These are phyloP conservation scores for Aphrocallistes beatrix DNA, from an alignment of 37 sponge, comb jelly and placozoan genomes.

Conservation along the genomic window DNA sequence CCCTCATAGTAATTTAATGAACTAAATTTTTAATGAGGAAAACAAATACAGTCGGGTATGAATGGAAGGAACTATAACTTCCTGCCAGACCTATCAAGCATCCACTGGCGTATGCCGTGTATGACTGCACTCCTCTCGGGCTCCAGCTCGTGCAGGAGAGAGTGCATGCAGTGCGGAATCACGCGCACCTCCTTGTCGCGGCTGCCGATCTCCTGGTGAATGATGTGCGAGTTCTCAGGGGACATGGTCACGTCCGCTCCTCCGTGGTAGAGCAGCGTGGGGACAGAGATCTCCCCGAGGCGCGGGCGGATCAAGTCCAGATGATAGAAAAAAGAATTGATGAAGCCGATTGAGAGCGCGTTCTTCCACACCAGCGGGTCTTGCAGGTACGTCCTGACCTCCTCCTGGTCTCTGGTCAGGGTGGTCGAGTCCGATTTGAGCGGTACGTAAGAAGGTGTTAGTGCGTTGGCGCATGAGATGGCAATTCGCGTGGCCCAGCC, in stretches of 20 bases:
- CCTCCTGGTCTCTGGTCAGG: neutral
- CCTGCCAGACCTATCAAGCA: neutral
- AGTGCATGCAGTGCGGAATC: neutral
- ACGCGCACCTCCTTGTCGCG: constrained; percentile 2
- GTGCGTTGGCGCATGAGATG: neutral
- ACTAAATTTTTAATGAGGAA: no score
- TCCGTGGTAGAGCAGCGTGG: neutral
- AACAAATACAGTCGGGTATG: no score
- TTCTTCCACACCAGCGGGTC: neutral
- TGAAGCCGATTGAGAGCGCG: neutral
- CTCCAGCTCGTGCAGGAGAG: constrained; percentile 7
- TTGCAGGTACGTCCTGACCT: neutral
- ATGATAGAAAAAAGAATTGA: neutral
- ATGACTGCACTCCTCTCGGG: neutral
- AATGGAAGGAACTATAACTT: no score
- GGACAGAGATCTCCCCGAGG: neutral
- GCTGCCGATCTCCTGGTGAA: neutral
- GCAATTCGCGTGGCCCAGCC: neutral
- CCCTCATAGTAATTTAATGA: no score
- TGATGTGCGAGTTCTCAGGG: neutral
- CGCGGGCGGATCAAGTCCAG: neutral
- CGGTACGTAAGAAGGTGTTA: neutral
- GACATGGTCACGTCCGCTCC: neutral
- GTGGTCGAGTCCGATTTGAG: neutral
- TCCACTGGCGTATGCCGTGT: neutral